Base-by-base conservation (phyloP, 2,888 invertebrate species). In the Mythimna loreyi region DNA sequence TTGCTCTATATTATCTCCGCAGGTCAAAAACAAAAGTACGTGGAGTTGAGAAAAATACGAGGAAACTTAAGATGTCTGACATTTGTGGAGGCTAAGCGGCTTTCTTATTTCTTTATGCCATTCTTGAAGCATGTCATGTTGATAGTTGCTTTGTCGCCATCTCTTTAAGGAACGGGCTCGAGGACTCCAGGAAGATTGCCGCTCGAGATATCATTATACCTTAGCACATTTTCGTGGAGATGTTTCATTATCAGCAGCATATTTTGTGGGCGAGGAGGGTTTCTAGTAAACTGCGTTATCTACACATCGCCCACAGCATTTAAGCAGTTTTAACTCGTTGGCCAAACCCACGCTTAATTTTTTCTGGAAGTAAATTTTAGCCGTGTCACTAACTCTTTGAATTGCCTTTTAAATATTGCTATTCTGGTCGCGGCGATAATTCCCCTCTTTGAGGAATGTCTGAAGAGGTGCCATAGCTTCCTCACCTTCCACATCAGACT, bases 101-200 rank as follows among this genome's bases (percentile, higher is more conserved):
- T 67, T 67, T 57, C 53, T 28, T 53, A 40, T 53, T 70, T 78
- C 63, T 82, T 70, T 77, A 67, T 75, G 71, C 61, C 40, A 68
- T 78, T 72, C 67, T 75, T 64, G 59, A 64, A 67, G 66, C 69
- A 78, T 30, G 65, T 72, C 70, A 67, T 67, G 58, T 70, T 67
- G 61, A 75, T 78, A 70, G 69, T 78, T 68, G 67, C 62, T 43
- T 79, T 78, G 13, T 40, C 68, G 70, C 75, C 79, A 81, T 81
- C 80, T 83, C 57, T 56, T 58, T 28, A 60, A 67, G 62, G 43
- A 73, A 64, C 53, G 61, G 57, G 36, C 61, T 65, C 64, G 36
- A 45, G n/a, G 43, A 45, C n/a, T 45, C 43, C 7, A 40, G 60
- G 13, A 28, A 62, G 76, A 83, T 82, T 43, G 28, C 23, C n/a